These are phyloP conservation scores for Eurois occulta DNA, from an alignment of 2,888 invertebrate genomes.

Conservation along the genomic window DNA sequence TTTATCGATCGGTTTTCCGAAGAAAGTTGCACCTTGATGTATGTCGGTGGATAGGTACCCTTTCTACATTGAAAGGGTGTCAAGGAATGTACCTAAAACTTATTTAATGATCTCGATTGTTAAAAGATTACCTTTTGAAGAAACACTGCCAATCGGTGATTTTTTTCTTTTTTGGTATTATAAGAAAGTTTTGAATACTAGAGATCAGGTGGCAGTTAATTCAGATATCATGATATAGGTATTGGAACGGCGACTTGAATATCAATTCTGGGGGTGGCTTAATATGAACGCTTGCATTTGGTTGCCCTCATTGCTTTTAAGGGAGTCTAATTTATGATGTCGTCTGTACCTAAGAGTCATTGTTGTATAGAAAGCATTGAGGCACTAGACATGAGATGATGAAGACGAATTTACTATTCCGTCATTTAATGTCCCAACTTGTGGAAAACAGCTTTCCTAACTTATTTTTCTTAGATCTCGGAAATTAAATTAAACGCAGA, in stretches of 20 bases:
- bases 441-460: constrained; percentile 34
- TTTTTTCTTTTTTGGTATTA: background rate
- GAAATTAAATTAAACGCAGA: constrained; percentile 66
- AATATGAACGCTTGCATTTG: background rate
- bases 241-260: background rate
- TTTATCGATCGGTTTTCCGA: constrained; percentile 13
- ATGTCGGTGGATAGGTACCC: background rate
- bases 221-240: background rate
- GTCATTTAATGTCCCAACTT: constrained; percentile 41
- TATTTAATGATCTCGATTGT: background rate
- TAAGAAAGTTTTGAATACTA: background rate
- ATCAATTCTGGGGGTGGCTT: background rate
- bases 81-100: background rate
- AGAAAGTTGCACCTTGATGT: background rate
- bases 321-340: background rate
- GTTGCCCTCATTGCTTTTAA: background rate
- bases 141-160: background rate
- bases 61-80: background rate
- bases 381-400: constrained; percentile 12
- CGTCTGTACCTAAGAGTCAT: background rate
- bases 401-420: constrained; percentile 43
- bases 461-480: constrained; percentile 54
- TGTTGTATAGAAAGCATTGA: background rate
- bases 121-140: background rate
- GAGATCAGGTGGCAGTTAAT: background rate